These are phyloP conservation scores for Hucho hucho DNA, from an alignment of 2,113 vertebrate species.

Conservation along the genomic window DNA sequence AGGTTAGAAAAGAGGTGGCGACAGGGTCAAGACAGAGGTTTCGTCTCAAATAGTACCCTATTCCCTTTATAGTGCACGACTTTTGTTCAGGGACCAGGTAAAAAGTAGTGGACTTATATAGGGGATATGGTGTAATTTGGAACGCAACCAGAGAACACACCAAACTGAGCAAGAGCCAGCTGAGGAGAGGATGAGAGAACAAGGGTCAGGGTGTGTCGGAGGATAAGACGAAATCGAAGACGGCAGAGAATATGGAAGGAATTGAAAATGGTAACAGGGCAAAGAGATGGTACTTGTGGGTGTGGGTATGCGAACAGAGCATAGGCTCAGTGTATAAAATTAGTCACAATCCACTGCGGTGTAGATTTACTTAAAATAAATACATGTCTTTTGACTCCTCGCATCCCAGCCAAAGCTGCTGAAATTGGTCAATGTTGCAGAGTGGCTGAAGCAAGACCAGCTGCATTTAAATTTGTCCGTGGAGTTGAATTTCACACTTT, in stretches of 20 bases:
- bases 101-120: too few relatives aligned
- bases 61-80: background rate
- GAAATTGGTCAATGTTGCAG: background rate
- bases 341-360: background rate
- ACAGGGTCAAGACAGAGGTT: slow-evolving; percentile 51
- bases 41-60: background rate
- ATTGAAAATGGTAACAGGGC: background rate
- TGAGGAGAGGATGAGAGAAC: background rate
- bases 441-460: background rate
- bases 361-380: background rate
- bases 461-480: background rate
- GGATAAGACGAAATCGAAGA: background rate
- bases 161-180: slow-evolving; percentile 13
- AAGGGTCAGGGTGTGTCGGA: background rate
- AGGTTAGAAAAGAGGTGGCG: slow-evolving; percentile 71
- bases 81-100: slow-evolving; percentile 8
- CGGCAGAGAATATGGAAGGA: background rate
- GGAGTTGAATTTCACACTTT: background rate
- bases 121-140: background rate
- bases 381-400: background rate
- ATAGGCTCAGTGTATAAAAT: background rate
- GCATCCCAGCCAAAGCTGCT: background rate
- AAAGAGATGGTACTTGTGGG: background rate
- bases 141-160: slow-evolving; percentile 52
- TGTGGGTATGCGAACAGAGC: background rate